Evolutionary conservation across 2,113 vertebrate species (phyloP).

Genomic region (Probosciger aterrimus): DNA sequence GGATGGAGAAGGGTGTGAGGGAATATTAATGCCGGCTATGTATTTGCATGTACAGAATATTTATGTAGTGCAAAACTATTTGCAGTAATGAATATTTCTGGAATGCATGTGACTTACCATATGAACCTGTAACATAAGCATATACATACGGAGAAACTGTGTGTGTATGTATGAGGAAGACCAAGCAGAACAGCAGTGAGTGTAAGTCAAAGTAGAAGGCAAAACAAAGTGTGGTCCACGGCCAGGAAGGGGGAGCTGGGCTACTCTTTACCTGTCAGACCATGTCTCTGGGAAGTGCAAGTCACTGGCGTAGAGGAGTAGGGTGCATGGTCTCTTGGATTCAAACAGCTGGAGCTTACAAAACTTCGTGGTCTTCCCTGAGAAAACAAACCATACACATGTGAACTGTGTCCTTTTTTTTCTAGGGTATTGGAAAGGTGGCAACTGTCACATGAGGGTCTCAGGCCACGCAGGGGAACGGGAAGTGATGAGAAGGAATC

Average conservation of each 20-base stretch:
- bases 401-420: neutral
- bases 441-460: neutral
- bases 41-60: conserved; percentile 20
- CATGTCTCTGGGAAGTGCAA: neutral
- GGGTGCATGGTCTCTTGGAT: neutral
- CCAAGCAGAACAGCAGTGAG: neutral
- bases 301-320: neutral
- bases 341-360: neutral
- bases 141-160: neutral
- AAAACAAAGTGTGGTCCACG: neutral
- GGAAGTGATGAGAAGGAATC: neutral
- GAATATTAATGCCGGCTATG: neutral
- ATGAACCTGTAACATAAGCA: neutral
- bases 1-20: neutral
- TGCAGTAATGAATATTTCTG: neutral
- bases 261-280: neutral
- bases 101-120: neutral
- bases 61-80: neutral
- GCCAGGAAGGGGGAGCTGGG: neutral
- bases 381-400: neutral
- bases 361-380: neutral
- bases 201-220: neutral
- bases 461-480: neutral
- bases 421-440: neutral
- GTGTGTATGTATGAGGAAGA: neutral